Base-by-base conservation (phyloP, 2,797 vertebrate species). In the Xenopus petersii region DNA sequence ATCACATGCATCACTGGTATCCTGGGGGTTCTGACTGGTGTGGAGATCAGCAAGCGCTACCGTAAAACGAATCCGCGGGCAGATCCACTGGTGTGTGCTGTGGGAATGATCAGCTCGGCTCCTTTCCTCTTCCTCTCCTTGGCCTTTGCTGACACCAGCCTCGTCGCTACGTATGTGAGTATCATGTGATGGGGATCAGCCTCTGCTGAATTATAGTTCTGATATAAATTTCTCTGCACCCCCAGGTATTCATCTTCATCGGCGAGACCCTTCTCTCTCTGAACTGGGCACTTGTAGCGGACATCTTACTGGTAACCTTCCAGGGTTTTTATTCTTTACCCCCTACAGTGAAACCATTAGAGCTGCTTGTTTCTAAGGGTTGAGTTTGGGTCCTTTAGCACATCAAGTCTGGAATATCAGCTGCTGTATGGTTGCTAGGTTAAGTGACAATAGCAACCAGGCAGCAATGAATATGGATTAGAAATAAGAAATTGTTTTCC, bases 201-300 rank as follows among this genome's bases (percentile, higher is more conserved):
- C 5, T 3, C 49, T 51, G 49, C 49, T 51, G 49, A 4, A 10
- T 12, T 51, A 15, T 51, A 4, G 49, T 42, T 42, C 36, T 42
- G 36, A 42, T 9, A 42, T 5, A 5, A 6, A 42, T 42, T 42
- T 30, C 47, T 49, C 47, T 49, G 47, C 15, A 21, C 15, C 15
- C n/a, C 4, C 83, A 96, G 95, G 80, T 92, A 64, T 96, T 96
- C 81, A 95, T 97, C 67, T 96, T 97, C 81, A 67, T 96, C 0
- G 95, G 95, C 1, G 92, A 97, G 80, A 94, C 90, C 0, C 92
- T 96, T 81, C 86, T 97, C 61, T 96, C 92, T 49, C 93, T 96
- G 92, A 97, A 97, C 90, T 97, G 95, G 95, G 95, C 95, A 78
- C 92, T 96, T 0, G 94, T 96, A 30, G 95, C 95, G 0, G 95